Conservation (phyloP, 1,140 invertebrate genomes). For the Venturia canescens region DNA sequence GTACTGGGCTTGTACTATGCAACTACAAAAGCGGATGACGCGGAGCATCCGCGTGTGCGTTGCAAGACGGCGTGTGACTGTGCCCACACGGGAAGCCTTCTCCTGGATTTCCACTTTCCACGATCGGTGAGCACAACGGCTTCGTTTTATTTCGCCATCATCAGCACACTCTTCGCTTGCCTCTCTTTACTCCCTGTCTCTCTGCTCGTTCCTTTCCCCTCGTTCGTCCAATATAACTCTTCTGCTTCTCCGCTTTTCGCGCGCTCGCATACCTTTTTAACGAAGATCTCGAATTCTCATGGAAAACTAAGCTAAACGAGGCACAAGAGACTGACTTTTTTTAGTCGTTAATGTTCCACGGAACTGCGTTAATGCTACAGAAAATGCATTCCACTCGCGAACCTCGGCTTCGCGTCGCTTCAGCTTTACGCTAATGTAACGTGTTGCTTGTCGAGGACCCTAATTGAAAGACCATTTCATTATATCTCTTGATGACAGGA, state of each 20-base stretch:
- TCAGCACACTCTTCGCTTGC: background rate
- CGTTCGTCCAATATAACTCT: background rate
- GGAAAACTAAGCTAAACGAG: background rate
- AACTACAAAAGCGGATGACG: background rate
- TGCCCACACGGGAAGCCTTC: slow-evolving; percentile 19
- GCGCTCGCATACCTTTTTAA: slow-evolving; percentile 12
- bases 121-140: background rate
- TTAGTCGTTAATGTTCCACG: background rate
- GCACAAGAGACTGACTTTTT: slow-evolving; percentile 9
- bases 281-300: slow-evolving; percentile 26
- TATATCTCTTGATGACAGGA: too few relatives aligned
- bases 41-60: background rate
- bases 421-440: too few relatives aligned
- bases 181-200: background rate
- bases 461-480: too few relatives aligned
- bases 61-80: slow-evolving; percentile 6
- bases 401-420: too few relatives aligned
- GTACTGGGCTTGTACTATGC: background rate
- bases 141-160: background rate
- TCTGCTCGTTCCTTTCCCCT: background rate
- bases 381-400: too few relatives aligned
- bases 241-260: slow-evolving; percentile 21
- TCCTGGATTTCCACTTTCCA: slow-evolving; percentile 39
- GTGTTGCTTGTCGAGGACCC: too few relatives aligned
- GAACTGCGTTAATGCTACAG: too few relatives aligned